These are phyloP conservation scores for Hanleya hanleyi DNA, from an alignment of 2,888 invertebrate genomes.

Conservation along the genomic window DNA sequence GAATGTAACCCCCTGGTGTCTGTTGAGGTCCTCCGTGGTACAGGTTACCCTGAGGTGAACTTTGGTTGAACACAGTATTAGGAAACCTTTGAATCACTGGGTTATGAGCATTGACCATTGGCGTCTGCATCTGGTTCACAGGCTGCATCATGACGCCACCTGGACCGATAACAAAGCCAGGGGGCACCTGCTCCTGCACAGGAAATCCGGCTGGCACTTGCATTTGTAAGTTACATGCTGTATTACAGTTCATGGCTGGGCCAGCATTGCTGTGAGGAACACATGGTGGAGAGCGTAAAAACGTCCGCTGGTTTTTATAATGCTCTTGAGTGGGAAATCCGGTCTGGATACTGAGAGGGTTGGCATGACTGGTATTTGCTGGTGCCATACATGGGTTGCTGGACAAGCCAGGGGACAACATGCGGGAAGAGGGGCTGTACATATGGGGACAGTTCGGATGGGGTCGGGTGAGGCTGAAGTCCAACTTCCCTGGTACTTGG, in stretches of 20 bases:
- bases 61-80: constrained; percentile 17
- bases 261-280: neutral
- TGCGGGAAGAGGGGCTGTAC: neutral
- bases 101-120: constrained; percentile 22
- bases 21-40: constrained; percentile 14
- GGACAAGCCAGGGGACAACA: neutral
- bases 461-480: constrained; percentile 30
- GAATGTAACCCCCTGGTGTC: neutral
- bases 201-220: neutral
- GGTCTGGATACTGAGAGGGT: constrained; percentile 33
- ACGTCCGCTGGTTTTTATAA: constrained; percentile 26
- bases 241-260: too few relatives aligned
- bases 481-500: constrained; percentile 38
- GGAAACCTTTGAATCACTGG: constrained; percentile 9
- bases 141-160: neutral
- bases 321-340: constrained; percentile 28
- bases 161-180: neutral
- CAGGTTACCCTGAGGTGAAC: constrained; percentile 10
- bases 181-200: neutral
- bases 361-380: neutral
- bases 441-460: neutral
- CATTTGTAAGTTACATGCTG: neutral
- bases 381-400: neutral
- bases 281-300: constrained; percentile 26
- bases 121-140: neutral